Base-by-base conservation (phyloP, 1,140 invertebrate genomes). In the Colletes gigas region DNA sequence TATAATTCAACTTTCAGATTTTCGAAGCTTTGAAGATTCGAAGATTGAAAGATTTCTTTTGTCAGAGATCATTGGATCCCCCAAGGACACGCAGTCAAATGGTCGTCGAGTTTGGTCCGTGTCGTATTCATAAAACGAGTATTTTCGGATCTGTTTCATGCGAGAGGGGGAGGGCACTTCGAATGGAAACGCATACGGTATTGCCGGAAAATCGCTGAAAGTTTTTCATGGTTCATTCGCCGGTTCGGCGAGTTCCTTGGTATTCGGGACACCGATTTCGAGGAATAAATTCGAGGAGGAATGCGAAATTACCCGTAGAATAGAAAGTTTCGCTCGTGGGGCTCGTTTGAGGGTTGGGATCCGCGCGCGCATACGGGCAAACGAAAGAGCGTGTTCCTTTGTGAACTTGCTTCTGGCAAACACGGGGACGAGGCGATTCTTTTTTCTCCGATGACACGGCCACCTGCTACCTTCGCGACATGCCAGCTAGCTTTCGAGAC, bases 281-380 rank as follows among this genome's bases (percentile, higher is more conserved):
- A 5, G 44, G 41, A 67, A 47, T 47, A 67, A 67, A 50, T 67
- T 50, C 65, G 6, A 47, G 9, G 44, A 67, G 47, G 65, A 67
- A 67, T 67, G 65, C 65, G 41, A 67, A 67, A 67, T 67, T 67
- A 67, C 65, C 65, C 65, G 65, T 67, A 67, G 65, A 67, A 44
- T n/a, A 7, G 65, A 50, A 67, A 67, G 65, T 67, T 67, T 50
- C 65, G n/a, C 65, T 52, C 44, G 65, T 10, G 4, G 14, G 65
- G 44, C 44, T 50, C 65, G 65, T 52, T 44, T 50, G 44, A 14
- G 21, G 9, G 8, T 6, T 8, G 65, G 6, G 30, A 15, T 17
- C 3, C 41, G 17, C n/a, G 2, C 30, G 65, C 65, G 12, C 44
- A 50, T 59, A 21, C 65, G 65, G 65, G 44, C n/a, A 21, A 67